Evolutionary conservation across 1,140 invertebrate species (phyloP), one percentile per base, ranked within the genome.

Genomic region (Aphaenogaster floridana): DNA sequence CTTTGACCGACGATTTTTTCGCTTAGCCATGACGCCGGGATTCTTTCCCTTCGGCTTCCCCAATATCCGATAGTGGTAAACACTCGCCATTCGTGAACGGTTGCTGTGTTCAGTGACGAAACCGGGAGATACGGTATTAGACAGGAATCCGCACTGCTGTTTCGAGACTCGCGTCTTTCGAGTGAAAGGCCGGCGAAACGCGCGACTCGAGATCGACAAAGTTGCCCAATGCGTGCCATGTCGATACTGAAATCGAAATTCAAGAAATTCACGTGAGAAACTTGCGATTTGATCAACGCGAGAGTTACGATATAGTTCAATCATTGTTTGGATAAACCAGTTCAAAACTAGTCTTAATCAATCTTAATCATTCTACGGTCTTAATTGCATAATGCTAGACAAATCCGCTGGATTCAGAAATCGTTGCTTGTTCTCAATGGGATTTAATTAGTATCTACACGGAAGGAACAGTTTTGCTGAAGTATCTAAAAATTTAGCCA

Each of bases 171-270:
- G 21, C 57, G 89, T 90, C 80, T 90, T 64, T 79, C 80, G 63
- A 90, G 89, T 91, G 89, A 91, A 91, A 91, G 89, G 89, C 77
- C 77, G 63, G 63, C 48, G 59, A 17, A 87, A 87, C 48, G 84
- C 39, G 63, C 34, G 50, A 57, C 36, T 36, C 28, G 42, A 7
- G 66, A 77, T 64, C 64, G 59, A 42, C 78, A 52, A 74, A n/a
- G 54, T 89, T 90, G 77, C 83, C 71, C 57, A 86, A 90, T 86
- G 39, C 83, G 69, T 74, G 48, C 48, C 88, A 42, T 72, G 34
- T n/a, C 89, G 72, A 89, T 83, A 90, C 52, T 76, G 88, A 87
- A 90, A 90, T 90, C 86, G 79, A 90, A 90, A 90, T 90, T 90
- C 88, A 89, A 87, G 88, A 89, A 87, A 90, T 68, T 42, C 59